These are phyloP conservation scores for Platysteira castanea DNA, from an alignment of 2,113 vertebrate species.

Conservation along the genomic window DNA sequence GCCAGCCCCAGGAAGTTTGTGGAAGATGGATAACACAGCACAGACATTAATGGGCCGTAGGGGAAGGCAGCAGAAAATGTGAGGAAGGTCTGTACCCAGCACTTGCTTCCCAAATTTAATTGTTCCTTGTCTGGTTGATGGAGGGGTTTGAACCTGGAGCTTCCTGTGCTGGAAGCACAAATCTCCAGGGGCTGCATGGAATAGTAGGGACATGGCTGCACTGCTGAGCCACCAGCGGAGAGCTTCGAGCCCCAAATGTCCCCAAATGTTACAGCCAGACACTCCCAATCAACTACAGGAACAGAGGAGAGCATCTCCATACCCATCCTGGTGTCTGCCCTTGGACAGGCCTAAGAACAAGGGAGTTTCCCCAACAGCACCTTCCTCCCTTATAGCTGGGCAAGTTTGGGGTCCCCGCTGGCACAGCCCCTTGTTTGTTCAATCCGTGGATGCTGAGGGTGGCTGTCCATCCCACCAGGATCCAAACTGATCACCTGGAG, in stretches of 20 bases:
- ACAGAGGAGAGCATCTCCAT: background rate
- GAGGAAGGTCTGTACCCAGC: background rate
- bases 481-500: background rate
- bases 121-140: background rate
- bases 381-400: background rate
- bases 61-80: background rate
- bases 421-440: background rate
- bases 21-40: background rate
- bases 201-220: background rate
- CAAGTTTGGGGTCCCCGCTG: accelerated
- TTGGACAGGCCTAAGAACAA: accelerated
- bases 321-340: background rate
- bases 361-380: background rate
- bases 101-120: background rate
- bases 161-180: background rate
- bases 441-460: accelerated
- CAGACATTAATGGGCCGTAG: background rate
- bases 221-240: background rate
- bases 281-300: background rate
- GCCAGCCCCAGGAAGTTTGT: background rate
- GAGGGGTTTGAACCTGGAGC: background rate
- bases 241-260: background rate
- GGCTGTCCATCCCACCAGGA: background rate
- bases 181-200: background rate
- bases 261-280: too few relatives aligned